Conservation (phyloP, 64 coral and sea anemone species). For the Stylophora pistillata region DNA sequence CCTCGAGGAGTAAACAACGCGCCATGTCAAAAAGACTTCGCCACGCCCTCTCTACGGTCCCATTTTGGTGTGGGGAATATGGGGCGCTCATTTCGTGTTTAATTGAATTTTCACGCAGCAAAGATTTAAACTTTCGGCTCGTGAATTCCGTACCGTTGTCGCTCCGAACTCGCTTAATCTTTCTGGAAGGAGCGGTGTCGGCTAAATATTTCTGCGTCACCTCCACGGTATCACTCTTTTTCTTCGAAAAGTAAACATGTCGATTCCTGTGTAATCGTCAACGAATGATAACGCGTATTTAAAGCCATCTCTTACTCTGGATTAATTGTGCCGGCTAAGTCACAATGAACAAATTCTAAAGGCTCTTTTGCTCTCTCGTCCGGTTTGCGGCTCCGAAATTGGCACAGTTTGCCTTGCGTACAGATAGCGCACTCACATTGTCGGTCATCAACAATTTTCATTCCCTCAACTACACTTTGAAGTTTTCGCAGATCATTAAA, state of each 20-base stretch:
- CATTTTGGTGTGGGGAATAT: constrained; percentile 42
- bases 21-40: constrained; percentile 33
- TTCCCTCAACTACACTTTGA: constrained; percentile 45
- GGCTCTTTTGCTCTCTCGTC: constrained; percentile 20
- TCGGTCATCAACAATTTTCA: constrained; percentile 34
- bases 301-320: constrained; percentile 1
- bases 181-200: constrained; percentile 16
- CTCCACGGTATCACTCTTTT: constrained; percentile 29
- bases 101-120: no score
- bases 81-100: constrained; percentile 10
- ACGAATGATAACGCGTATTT: constrained; percentile 7
- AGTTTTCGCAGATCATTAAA: constrained; percentile 23
- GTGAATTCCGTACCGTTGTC: no score
- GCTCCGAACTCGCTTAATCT: background rate
- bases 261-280: constrained; percentile 18
- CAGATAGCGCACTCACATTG: constrained; percentile 14
- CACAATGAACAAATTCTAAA: constrained; percentile 23
- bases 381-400: constrained; percentile 5
- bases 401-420: constrained; percentile 33
- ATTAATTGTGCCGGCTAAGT: constrained; percentile 13
- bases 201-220: constrained; percentile 8
- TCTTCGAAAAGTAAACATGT: constrained; percentile 24
- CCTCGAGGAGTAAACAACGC: constrained; percentile 1
- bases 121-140: no score
- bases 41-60: constrained; percentile 14